Percentiles rank a stretch among this genome's conserved stretches.
phyloP scores from a whole-genome alignment of 35 echinoderm and acorn worm species.

The Ptychodera flava region DNA sequence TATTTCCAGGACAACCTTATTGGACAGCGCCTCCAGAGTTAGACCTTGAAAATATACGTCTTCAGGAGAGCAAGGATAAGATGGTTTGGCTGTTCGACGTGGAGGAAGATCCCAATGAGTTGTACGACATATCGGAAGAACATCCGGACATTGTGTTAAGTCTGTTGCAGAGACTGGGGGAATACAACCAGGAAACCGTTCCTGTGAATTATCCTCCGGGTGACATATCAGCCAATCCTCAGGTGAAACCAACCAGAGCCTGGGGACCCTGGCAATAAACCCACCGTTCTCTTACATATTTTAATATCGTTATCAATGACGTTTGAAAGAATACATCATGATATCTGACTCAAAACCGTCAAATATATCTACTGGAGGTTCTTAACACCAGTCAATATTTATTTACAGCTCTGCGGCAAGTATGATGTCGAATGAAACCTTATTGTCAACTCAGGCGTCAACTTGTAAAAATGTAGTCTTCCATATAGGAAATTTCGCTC shows the following conservation, averaged over 20 bases:
- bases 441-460: too few species aligned
- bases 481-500: too few species aligned
- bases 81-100: constrained; percentile 73
- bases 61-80: constrained; percentile 4
- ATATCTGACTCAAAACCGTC: too few species aligned
- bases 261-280: not conserved
- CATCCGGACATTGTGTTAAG: constrained; percentile 17
- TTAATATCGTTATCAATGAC: too few species aligned
- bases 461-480: too few species aligned
- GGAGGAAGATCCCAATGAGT: constrained; percentile 64
- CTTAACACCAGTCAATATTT: too few species aligned
- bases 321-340: too few species aligned
- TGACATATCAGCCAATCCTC: not conserved
- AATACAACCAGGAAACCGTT: not conserved
- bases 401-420: too few species aligned
- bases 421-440: too few species aligned
- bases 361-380: too few species aligned
- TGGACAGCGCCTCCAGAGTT: not conserved
- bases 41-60: not conserved
- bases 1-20: not conserved
- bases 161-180: not conserved
- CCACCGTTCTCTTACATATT: too few species aligned
- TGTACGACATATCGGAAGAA: constrained; percentile 46
- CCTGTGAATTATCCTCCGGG: not conserved
- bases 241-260: not conserved